Base-by-base conservation (phyloP, 2,888 invertebrate species). In the Lagria hirta region DNA sequence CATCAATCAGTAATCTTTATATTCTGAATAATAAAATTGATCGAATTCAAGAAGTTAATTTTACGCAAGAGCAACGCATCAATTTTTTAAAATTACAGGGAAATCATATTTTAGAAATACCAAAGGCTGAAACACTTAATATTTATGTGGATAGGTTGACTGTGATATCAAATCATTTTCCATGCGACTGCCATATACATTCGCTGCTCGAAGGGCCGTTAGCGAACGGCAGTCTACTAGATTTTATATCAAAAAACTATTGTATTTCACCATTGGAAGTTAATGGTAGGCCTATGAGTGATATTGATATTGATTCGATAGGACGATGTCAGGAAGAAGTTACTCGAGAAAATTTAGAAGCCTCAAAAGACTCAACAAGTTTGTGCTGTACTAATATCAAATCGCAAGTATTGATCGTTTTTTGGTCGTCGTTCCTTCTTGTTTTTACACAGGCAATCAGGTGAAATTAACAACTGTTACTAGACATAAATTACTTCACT, bases 21-120 rank as follows among this genome's bases (percentile, higher is more conserved):
- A 80, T 91, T 54, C 74, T 88, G 21, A 89, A 89, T 66, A 91
- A 91, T 66, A 91, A 90, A 73, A 87, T 91, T 49, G 90, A 90
- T 60, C 80, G 81, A 0, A 82, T 91, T 41, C 84, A 87, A 62
- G 86, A 86, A 64, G 74, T 91, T 2, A 80, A 84, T 37, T 75
- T 89, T 41, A 78, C 80, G 15, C 78, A 78, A 33, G 83, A 85
- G 50, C 86, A 85, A 61, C 81, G 81, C 54, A 83, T 91, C 12
- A 80, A 80, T 42, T 76, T 79, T 29, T 74, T 91, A 22, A 82
- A 84, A 61, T 76, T 91, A 53, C 84, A 86, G 48, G 90, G 90
- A 14, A 91, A 91, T 65, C 91, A 91, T 64, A 83, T 90, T 62
- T 71, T 91, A 46, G 87, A 87, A 60, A 82, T 85, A 0, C 90